phyloP scores from a whole-genome alignment of 35 echinoderm and acorn worm genomes.

The Apostichopus parvimensis region DNA sequence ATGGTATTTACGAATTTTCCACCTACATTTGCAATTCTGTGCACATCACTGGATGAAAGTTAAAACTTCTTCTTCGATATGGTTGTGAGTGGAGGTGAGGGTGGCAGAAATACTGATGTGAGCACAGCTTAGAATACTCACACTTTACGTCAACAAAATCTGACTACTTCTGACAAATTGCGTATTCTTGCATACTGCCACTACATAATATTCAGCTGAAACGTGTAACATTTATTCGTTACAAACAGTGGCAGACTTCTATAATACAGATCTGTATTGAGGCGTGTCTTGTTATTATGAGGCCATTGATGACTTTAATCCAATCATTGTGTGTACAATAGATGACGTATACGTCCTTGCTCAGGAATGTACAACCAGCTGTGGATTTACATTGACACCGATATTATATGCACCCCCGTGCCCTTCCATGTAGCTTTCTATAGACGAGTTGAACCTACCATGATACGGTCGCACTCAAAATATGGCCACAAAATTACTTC shows the following conservation, averaged over 20 bases:
- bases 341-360: slow-evolving; percentile 17
- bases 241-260: background rate
- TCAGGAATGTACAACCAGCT: slow-evolving; percentile 39
- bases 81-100: no score
- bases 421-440: background rate
- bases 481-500: background rate
- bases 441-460: background rate
- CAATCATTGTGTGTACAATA: slow-evolving; percentile 36
- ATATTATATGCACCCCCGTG: background rate
- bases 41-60: no score
- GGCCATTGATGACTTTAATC: slow-evolving; percentile 46
- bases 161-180: no score
- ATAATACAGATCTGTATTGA: background rate
- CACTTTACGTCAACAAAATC: no score
- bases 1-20: no score
- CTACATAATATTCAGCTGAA: background rate
- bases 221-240: background rate
- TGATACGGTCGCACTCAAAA: background rate
- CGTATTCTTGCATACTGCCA: background rate
- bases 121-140: no score
- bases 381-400: background rate
- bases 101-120: no score
- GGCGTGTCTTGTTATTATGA: slow-evolving; percentile 16
- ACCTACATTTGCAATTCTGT: no score
- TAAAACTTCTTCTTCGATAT: no score